Conservation (phyloP, 2,888 invertebrate genomes). For the Melipona beecheii region DNA sequence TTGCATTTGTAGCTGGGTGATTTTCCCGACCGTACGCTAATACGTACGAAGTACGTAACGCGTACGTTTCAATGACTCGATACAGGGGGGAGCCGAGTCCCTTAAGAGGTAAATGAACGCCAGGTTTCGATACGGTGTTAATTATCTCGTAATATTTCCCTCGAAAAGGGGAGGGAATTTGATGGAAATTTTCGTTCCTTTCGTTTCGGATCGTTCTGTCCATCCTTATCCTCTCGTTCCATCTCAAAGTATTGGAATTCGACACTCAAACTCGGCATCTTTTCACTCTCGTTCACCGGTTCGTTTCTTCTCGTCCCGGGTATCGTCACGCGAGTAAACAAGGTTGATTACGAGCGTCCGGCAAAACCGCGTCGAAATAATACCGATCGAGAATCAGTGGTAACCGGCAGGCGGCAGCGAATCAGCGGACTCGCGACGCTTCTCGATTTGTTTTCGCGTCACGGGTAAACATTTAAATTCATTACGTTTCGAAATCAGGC, state of each 20-base stretch:
- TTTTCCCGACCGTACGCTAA: not conserved
- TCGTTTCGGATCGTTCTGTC: not conserved
- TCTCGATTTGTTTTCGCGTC: slow-evolving; percentile 58
- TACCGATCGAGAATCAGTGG: not conserved
- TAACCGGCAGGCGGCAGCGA: not conserved
- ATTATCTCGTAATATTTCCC: not conserved
- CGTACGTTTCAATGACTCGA: not conserved
- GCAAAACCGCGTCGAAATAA: slow-evolving; percentile 33
- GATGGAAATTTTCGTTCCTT: not conserved
- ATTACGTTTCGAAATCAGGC: slow-evolving; percentile 73
- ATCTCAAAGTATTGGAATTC: not conserved
- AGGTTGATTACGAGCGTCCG: slow-evolving; percentile 9
- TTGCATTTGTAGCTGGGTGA: slow-evolving; percentile 9
- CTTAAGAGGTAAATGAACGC: not conserved
- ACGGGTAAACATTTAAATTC: slow-evolving; percentile 70
- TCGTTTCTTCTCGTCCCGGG: too few species aligned
- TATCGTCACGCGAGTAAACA: slow-evolving; percentile 8
- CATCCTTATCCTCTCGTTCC: not conserved
- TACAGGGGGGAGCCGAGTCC: not conserved
- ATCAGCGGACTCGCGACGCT: slow-evolving; percentile 6
- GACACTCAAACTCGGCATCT: not conserved
- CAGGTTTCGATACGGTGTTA: not conserved
- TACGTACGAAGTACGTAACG: not conserved
- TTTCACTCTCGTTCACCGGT: too few species aligned
- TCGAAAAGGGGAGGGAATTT: not conserved